phyloP scores from a whole-genome alignment of 2,797 vertebrate species.

The Odontamblyopus lacepedii region DNA sequence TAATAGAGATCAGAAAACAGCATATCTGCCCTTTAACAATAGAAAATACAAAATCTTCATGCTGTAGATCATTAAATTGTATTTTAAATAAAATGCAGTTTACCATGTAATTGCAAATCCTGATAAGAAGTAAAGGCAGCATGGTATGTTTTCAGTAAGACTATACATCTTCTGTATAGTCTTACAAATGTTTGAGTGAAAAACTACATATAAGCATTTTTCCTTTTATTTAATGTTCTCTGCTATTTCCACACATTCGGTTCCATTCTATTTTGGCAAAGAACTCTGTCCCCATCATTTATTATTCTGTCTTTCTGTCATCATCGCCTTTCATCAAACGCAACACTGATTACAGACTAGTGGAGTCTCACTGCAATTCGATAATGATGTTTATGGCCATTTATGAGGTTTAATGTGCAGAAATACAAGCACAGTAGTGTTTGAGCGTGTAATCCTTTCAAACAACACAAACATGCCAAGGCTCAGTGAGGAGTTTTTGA shows the following conservation, averaged over 20 bases:
- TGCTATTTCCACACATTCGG: conserved; percentile 16
- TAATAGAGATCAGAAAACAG: too few relatives aligned
- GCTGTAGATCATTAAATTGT: too few relatives aligned
- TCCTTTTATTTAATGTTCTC: background rate
- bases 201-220: background rate
- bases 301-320: conserved; percentile 23
- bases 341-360: conserved; percentile 10
- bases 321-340: conserved; percentile 18
- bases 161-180: background rate
- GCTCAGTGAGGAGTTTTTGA: conserved; percentile 46
- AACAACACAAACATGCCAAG: conserved; percentile 51
- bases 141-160: background rate
- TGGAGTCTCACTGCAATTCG: conserved; percentile 2
- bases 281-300: conserved; percentile 21
- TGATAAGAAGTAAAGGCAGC: background rate
- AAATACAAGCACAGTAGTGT: conserved; percentile 31
- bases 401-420: conserved; percentile 14
- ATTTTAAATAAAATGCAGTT: background rate
- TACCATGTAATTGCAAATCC: background rate
- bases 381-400: conserved; percentile 14
- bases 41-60: too few relatives aligned
- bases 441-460: conserved; percentile 28
- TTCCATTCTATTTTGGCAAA: conserved; percentile 4
- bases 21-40: too few relatives aligned
- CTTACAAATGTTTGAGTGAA: background rate